Percentiles rank a stretch among this genome's conserved stretches.
Conservation (phyloP, 2,888 invertebrate species). For the Agriopis aurantiaria region DNA sequence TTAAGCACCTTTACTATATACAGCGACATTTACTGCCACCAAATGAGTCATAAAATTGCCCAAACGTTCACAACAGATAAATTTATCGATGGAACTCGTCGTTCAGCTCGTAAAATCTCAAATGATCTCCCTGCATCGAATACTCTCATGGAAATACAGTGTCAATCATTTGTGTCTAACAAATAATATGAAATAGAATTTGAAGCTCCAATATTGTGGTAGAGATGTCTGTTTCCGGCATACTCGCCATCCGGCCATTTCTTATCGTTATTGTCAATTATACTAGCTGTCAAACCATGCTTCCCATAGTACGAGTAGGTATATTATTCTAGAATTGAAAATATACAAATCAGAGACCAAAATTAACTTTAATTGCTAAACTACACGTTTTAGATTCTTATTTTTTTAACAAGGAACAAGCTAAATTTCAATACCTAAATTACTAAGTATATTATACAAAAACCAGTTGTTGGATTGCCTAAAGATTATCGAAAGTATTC, state of each 20-base stretch:
- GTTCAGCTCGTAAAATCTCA: constrained; percentile 76
- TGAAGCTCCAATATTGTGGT: constrained; percentile 54
- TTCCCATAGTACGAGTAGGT: too few relatives aligned
- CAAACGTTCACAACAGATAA: constrained; percentile 82
- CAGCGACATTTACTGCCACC: constrained; percentile 73
- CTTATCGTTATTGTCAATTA: not conserved
- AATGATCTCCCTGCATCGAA: constrained; percentile 40
- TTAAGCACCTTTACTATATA: constrained; percentile 62
- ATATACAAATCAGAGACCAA: too few relatives aligned
- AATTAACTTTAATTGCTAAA: too few relatives aligned
- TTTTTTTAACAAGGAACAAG: too few relatives aligned
- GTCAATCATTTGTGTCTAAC: constrained; percentile 86
- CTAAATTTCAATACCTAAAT: too few relatives aligned
- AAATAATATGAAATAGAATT: constrained; percentile 85
- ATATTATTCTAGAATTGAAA: too few relatives aligned
- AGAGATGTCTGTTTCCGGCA: constrained; percentile 25
- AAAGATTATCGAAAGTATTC: too few relatives aligned
- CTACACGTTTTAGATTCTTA: too few relatives aligned
- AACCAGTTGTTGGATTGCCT: too few relatives aligned
- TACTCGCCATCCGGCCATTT: constrained; percentile 9
- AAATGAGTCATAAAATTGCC: constrained; percentile 84
- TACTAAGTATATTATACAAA: too few relatives aligned
- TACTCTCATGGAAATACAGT: constrained; percentile 64
- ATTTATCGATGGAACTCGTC: constrained; percentile 76
- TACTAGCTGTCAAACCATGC: not conserved